Percentiles rank a stretch among this genome's conserved stretches.
phyloP scores from a whole-genome alignment of 2,888 invertebrate genomes.

The Lutraria lutraria region DNA sequence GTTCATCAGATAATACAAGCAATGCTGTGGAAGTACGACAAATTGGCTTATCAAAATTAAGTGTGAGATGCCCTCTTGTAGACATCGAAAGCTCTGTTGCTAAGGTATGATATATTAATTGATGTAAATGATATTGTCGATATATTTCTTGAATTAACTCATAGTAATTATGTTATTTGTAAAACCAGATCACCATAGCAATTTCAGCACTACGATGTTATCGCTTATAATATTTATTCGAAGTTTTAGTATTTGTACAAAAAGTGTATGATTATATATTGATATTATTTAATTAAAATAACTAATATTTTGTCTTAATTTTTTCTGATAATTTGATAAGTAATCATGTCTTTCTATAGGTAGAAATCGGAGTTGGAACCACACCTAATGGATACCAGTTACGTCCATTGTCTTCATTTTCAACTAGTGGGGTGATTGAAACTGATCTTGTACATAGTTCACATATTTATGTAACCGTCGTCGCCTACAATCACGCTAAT shows the following conservation, averaged over 20 bases:
- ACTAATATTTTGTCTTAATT: too few relatives aligned
- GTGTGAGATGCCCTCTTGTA: background rate
- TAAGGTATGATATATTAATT: conserved; percentile 17
- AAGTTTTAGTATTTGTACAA: too few relatives aligned
- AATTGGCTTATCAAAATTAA: conserved; percentile 17
- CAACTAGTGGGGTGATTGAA: conserved; percentile 40
- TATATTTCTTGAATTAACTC: background rate
- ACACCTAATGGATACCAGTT: conserved; percentile 67
- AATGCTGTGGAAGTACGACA: conserved; percentile 18
- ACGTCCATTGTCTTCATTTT: conserved; percentile 43
- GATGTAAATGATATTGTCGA: background rate
- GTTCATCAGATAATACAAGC: background rate
- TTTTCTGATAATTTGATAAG: too few relatives aligned
- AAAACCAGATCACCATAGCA: background rate
- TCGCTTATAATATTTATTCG: too few relatives aligned
- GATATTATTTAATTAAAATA: too few relatives aligned
- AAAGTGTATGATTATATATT: too few relatives aligned
- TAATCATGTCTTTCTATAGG: background rate
- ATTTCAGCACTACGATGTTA: background rate
- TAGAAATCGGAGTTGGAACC: conserved; percentile 64
- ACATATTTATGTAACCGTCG: conserved; percentile 57
- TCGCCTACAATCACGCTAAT: conserved; percentile 67
- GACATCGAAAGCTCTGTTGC: conserved; percentile 34
- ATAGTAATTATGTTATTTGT: background rate
- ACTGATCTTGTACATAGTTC: conserved; percentile 56